phyloP scores from a whole-genome alignment of 2,113 vertebrate species.

The Tyrannus savana region DNA sequence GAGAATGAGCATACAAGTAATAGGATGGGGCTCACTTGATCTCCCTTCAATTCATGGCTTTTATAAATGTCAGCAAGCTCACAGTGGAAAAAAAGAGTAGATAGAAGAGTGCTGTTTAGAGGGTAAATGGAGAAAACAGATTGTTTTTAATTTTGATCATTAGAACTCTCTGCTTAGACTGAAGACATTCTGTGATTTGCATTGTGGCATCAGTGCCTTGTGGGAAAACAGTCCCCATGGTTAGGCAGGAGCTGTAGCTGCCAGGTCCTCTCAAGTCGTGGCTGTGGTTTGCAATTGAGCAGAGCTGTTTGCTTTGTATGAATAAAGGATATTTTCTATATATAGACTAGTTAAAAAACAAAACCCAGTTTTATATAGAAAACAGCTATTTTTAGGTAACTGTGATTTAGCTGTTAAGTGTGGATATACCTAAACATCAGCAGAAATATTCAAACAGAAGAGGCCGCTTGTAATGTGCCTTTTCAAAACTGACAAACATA shows the following conservation, averaged over 20 bases:
- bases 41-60: background rate
- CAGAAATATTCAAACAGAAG: background rate
- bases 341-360: background rate
- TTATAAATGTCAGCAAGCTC: background rate
- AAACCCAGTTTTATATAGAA: background rate
- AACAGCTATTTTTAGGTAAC: background rate
- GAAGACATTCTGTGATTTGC: background rate
- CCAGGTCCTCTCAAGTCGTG: background rate
- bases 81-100: background rate
- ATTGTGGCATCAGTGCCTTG: background rate
- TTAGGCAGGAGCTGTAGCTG: slow-evolving; percentile 11
- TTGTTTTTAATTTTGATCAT: slow-evolving; percentile 13
- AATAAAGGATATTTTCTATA: background rate
- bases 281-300: slow-evolving; percentile 25
- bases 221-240: slow-evolving; percentile 36
- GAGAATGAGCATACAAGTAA: background rate
- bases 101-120: background rate
- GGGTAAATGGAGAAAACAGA: background rate
- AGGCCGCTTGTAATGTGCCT: background rate
- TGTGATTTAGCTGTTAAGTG: background rate
- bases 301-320: background rate
- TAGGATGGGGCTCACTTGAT: background rate
- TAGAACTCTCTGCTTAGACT: slow-evolving; percentile 14
- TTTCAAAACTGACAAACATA: background rate
- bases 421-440: background rate